These are phyloP conservation scores for Cariama cristata DNA, from an alignment of 2,113 vertebrate genomes.

Conservation along the genomic window DNA sequence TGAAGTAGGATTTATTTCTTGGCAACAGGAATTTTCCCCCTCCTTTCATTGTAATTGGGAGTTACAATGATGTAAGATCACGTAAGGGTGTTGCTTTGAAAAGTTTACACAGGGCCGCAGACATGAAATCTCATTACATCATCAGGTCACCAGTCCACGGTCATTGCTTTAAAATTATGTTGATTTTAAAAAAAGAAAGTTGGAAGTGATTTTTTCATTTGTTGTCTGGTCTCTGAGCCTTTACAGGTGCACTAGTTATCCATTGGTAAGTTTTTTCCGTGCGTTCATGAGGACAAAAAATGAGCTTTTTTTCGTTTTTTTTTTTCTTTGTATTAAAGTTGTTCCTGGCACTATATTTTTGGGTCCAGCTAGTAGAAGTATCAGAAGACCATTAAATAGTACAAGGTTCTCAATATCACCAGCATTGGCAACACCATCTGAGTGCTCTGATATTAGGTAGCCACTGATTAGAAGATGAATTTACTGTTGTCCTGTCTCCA, in stretches of 20 bases:
- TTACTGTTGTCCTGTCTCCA: not conserved
- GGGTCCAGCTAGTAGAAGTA: not conserved
- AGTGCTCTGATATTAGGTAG: not conserved
- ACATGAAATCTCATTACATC: conserved; percentile 35
- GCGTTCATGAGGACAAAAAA: not conserved
- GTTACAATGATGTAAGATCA: not conserved
- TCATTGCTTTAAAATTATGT: not conserved
- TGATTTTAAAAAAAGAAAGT: not conserved
- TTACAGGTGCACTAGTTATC: conserved; percentile 7
- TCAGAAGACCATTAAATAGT: not conserved
- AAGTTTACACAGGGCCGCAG: not conserved
- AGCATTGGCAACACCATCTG: not conserved
- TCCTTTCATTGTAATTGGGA: conserved; percentile 19
- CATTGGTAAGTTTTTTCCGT: conserved; percentile 31
- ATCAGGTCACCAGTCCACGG: not conserved
- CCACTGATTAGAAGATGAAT: not conserved
- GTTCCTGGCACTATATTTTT: not conserved
- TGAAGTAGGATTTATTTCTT: conserved; percentile 29
- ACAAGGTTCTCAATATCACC: not conserved
- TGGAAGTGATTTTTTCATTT: conserved; percentile 16
- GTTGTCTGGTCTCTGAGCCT: conserved; percentile 3
- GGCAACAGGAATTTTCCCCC: not conserved
- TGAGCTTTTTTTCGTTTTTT: accelerated
- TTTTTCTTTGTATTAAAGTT: not conserved
- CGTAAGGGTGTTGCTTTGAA: conserved; percentile 16